Conservation (phyloP, 2,797 vertebrate genomes). For the Chromobotia macracanthus region DNA sequence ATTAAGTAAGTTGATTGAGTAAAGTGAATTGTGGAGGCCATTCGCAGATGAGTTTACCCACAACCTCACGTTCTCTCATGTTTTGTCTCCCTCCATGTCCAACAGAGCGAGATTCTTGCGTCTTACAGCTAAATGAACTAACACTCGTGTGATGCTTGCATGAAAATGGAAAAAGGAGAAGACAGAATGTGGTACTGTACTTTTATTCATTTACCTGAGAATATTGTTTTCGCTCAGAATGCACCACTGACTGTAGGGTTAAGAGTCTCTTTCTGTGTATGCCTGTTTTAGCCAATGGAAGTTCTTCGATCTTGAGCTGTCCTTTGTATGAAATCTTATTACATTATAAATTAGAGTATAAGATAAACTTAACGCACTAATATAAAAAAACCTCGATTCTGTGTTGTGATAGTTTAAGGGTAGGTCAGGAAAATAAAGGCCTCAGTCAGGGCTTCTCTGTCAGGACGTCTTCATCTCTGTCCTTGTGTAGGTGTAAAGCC, state of each 20-base stretch:
- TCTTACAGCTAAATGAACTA: not conserved
- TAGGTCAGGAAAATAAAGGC: slow-evolving; percentile 21
- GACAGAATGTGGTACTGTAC: no score
- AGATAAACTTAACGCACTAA: not conserved
- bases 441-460: not conserved
- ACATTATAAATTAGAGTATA: slow-evolving; percentile 47
- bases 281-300: not conserved
- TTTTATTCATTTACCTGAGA: slow-evolving; percentile 7
- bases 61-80: slow-evolving; percentile 30
- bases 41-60: slow-evolving; percentile 55
- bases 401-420: slow-evolving; percentile 13
- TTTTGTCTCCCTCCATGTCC: slow-evolving; percentile 2
- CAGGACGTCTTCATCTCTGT: slow-evolving; percentile 17
- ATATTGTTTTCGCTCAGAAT: not conserved
- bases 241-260: not conserved
- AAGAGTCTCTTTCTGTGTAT: not conserved
- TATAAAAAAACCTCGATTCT: not conserved
- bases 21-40: slow-evolving; percentile 65
- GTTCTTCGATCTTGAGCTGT: not conserved
- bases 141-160: not conserved
- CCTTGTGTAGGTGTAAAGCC: slow-evolving; percentile 19
- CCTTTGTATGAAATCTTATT: no score
- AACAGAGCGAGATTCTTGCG: not conserved
- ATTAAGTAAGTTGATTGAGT: slow-evolving; percentile 67
- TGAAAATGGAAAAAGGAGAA: slow-evolving; percentile 1